These are phyloP conservation scores for Calliopum simillimum DNA, from an alignment of 2,888 invertebrate species.

Conservation along the genomic window DNA sequence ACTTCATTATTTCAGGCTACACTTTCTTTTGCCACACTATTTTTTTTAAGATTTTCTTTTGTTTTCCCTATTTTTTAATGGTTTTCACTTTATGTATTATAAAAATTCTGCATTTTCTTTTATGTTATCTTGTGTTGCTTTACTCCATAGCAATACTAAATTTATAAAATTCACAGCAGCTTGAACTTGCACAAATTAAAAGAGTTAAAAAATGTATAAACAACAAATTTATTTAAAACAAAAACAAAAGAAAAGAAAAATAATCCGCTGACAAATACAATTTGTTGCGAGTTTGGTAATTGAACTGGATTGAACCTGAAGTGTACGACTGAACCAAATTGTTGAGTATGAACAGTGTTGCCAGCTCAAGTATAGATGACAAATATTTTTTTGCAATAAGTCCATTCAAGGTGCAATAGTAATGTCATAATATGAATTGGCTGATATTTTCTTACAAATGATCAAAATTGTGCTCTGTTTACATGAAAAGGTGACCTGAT, in stretches of 20 bases:
- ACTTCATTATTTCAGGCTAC: conserved; percentile 20
- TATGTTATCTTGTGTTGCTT: conserved; percentile 11
- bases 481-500: no score
- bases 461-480: no score
- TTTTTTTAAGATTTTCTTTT: conserved; percentile 19
- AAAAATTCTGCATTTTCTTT: conserved; percentile 34
- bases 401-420: no score
- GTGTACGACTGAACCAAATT: conserved; percentile 3
- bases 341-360: neutral
- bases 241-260: no score
- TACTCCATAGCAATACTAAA: neutral
- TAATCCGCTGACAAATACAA: no score
- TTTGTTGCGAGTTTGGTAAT: no score
- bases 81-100: conserved; percentile 25
- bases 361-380: no score
- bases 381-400: no score
- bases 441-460: no score
- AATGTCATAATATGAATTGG: no score
- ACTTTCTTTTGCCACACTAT: conserved; percentile 29
- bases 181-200: neutral
- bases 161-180: conserved; percentile 4
- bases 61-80: neutral
- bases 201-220: neutral
- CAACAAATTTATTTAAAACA: neutral
- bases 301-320: neutral